Percentiles rank a stretch among this genome's conserved stretches.
Conservation (phyloP, 1,140 invertebrate species). For the Drusus annulatus region DNA sequence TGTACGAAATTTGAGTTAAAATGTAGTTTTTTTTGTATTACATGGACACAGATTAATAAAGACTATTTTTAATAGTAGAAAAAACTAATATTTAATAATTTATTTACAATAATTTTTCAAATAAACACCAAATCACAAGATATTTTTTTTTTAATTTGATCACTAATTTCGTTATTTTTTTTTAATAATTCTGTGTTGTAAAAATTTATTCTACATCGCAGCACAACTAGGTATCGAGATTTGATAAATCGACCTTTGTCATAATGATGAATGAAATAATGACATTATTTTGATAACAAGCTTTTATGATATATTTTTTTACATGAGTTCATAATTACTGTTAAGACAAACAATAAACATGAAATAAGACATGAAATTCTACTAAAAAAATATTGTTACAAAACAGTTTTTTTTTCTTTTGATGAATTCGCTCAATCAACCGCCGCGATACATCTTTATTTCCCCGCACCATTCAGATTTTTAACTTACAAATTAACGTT, state of each 20-base stretch:
- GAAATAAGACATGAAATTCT: too few species aligned
- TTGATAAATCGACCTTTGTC: neutral
- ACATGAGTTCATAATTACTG: too few species aligned
- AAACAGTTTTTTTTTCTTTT: too few species aligned
- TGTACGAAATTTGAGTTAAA: constrained; percentile 18
- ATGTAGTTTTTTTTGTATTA: constrained; percentile 15
- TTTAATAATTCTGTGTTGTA: constrained; percentile 26
- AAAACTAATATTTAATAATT: constrained; percentile 43
- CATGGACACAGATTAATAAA: constrained; percentile 37
- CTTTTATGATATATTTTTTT: too few species aligned
- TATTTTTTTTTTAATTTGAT: constrained; percentile 12
- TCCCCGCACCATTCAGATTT: too few species aligned
- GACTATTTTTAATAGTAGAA: constrained; percentile 33
- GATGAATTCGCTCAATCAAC: too few species aligned
- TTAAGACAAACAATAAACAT: too few species aligned
- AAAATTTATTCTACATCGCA: neutral
- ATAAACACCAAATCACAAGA: constrained; percentile 30
- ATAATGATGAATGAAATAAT: too few species aligned
- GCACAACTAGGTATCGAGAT: neutral
- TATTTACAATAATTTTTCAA: constrained; percentile 29
- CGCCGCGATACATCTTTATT: too few species aligned
- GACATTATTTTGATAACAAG: too few species aligned
- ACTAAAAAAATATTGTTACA: too few species aligned
- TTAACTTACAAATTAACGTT: too few species aligned
- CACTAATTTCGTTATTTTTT: constrained; percentile 14